These are phyloP conservation scores for Garrulus glandarius DNA, from an alignment of 2,797 vertebrate genomes.

Conservation along the genomic window DNA sequence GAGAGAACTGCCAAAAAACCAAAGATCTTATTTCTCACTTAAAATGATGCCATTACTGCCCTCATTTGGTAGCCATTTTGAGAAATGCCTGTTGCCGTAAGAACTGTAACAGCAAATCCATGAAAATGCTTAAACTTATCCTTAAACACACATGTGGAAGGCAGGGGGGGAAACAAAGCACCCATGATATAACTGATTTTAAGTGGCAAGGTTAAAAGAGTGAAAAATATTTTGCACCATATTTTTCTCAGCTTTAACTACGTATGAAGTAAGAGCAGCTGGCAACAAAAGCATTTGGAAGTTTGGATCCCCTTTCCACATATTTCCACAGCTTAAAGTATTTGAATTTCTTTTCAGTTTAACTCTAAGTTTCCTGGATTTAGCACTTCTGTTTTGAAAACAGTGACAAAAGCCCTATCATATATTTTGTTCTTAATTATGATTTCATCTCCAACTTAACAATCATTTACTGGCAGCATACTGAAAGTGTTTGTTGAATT, in stretches of 20 bases:
- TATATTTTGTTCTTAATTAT: not conserved
- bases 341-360: not conserved
- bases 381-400: not conserved
- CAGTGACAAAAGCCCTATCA: not conserved
- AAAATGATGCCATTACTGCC: not conserved
- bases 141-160: not conserved
- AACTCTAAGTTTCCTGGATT: not conserved
- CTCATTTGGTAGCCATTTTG: not conserved
- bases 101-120: not conserved
- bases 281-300: constrained; percentile 10
- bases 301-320: not conserved
- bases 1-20: not conserved
- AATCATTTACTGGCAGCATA: not conserved
- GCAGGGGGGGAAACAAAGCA: not conserved
- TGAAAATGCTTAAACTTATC: not conserved
- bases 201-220: not conserved
- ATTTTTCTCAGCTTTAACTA: constrained; percentile 9
- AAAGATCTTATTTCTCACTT: not conserved
- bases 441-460: not conserved
- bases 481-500: not conserved
- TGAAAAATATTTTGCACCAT: not conserved
- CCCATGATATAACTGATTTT: not conserved
- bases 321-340: constrained; percentile 28
- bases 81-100: not conserved
- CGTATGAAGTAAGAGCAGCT: not conserved